Evolutionary conservation across 1,140 invertebrate species (phyloP), one percentile per base, ranked within the genome.

Genomic region (Macrosteles quadrilineatus): DNA sequence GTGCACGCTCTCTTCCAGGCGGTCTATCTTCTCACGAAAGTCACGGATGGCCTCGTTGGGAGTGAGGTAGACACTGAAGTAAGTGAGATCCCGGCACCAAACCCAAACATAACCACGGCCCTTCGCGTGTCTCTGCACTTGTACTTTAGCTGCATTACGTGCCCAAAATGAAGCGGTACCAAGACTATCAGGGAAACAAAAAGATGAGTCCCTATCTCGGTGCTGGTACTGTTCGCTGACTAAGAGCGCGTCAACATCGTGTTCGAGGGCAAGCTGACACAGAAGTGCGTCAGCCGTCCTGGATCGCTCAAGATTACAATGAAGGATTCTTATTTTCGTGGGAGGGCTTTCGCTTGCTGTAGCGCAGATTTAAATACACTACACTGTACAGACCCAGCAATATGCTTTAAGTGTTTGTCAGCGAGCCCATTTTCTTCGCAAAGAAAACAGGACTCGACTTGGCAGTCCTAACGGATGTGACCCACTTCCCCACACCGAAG

Each of bases 171-270:
- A 3, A 4, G 47, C 47, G n/a, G 47, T 11, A 50, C 47, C 47
- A 11, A 50, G 47, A 21, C 47, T 50, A 19, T 50, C 47, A 4
- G 47, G 47, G n/a, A 6, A 11, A 4, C 47, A 50, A 50, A 50
- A 11, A n/a, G 3, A 11, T 19, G 6, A n/a, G 21, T 21, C 14
- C 21, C 21, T 50, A 21, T 50, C 47, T 19, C 47, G 47, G n/a
- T 50, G n/a, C 14, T 50, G 47, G n/a, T 50, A 50, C 14, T 50
- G 47, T 19, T 50, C 47, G n/a, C 47, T 50, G 47, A 50, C n/a
- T 19, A 50, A 50, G 21, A 50, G 14, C 2, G 21, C 6, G 47
- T 50, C 47, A 21, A 19, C 47, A 50, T n/a, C 47, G n/a, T 11
- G 47, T 21, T 50, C 47, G 2, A 9, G 47, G 14, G 47, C 6